phyloP scores from a whole-genome alignment of 2,888 invertebrate species.

The Meliscaeva auricollis region DNA sequence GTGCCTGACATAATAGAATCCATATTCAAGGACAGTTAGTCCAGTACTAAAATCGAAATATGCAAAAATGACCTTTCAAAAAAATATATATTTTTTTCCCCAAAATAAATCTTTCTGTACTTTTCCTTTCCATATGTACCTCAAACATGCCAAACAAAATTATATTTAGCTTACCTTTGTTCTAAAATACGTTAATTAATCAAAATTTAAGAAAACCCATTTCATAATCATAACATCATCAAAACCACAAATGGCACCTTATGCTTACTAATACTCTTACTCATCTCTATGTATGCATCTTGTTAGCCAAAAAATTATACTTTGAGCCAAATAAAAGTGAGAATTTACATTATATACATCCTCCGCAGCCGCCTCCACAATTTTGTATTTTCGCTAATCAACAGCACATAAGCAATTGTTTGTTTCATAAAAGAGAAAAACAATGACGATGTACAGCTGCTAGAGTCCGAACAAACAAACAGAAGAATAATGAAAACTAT shows the following conservation, averaged over 20 bases:
- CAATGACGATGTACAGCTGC: constrained; percentile 66
- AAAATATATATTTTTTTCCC: too few species aligned
- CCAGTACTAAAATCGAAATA: too few species aligned
- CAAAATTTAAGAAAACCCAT: not conserved
- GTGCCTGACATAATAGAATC: too few species aligned
- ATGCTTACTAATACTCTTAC: not conserved
- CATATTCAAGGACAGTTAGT: too few species aligned
- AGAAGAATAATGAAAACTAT: constrained; percentile 55
- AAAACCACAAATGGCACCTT: constrained; percentile 1
- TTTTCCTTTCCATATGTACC: too few species aligned
- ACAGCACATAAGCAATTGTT: constrained; percentile 41
- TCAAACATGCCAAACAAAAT: not conserved
- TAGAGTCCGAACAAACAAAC: constrained; percentile 23
- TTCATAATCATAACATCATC: constrained; percentile 14
- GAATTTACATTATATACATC: constrained; percentile 18
- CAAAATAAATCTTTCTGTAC: too few species aligned
- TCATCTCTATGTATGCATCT: not conserved
- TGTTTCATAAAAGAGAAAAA: constrained; percentile 35
- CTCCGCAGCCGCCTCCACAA: constrained; percentile 31
- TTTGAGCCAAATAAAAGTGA: constrained; percentile 53
- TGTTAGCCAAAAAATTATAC: constrained; percentile 5
- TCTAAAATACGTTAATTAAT: not conserved
- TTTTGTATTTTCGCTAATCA: constrained; percentile 37
- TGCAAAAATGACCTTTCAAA: too few species aligned
- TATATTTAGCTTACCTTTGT: not conserved